phyloP scores from a whole-genome alignment of 2,797 vertebrate genomes.

The Malurus splendens region DNA sequence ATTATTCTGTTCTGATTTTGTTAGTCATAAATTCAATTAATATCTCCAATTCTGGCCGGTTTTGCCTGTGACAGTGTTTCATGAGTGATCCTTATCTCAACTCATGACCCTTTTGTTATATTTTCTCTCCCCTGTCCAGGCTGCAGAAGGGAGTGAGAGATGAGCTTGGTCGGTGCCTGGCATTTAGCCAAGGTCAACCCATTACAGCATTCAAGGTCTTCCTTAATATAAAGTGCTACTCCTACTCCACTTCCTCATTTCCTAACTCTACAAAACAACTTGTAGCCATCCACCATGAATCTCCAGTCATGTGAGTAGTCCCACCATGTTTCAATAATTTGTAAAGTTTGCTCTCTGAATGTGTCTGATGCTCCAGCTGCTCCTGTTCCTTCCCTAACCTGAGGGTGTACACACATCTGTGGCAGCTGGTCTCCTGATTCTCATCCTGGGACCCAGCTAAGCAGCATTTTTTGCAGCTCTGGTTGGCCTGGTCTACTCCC shows the following conservation, averaged over 20 bases:
- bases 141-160: not conserved
- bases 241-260: not conserved
- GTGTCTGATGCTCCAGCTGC: not conserved
- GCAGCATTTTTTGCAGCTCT: not conserved
- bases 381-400: not conserved
- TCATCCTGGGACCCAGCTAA: not conserved
- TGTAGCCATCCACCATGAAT: not conserved
- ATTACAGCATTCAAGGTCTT: not conserved
- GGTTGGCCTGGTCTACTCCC: not conserved
- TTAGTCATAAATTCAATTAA: not conserved
- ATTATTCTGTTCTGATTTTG: too few relatives aligned
- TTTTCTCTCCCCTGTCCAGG: not conserved
- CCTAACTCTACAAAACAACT: not conserved
- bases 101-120: not conserved
- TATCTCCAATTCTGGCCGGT: accelerated
- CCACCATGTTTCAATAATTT: not conserved
- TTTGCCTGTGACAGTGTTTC: not conserved
- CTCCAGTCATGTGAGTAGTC: too few relatives aligned
- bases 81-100: not conserved
- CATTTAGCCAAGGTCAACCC: not conserved
- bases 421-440: not conserved
- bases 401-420: not conserved
- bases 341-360: not conserved
- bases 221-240: not conserved
- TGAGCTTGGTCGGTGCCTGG: accelerated